These are phyloP conservation scores for Rhorus exstirpatorius DNA, from an alignment of 2,888 invertebrate species.

Conservation along the genomic window DNA sequence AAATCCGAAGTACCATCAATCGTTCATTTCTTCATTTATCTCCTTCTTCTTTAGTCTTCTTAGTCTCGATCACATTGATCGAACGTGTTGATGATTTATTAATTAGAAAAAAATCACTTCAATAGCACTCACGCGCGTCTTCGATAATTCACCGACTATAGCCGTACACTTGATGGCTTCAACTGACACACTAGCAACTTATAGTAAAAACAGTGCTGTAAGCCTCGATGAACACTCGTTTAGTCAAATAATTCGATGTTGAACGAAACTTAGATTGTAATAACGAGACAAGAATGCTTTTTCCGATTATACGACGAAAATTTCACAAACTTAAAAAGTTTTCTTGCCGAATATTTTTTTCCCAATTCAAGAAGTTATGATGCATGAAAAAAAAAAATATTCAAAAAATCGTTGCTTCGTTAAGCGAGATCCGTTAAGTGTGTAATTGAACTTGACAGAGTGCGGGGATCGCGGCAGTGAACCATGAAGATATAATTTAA, in stretches of 20 bases:
- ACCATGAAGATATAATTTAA: conserved; percentile 48
- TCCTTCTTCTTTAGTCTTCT: conserved; percentile 9
- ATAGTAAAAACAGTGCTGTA: too few species aligned
- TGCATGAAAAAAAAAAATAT: not conserved
- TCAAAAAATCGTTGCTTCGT: conserved; percentile 26
- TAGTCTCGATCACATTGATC: not conserved
- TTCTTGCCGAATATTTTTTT: not conserved
- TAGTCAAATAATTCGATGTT: conserved; percentile 36
- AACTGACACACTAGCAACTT: conserved; percentile 57
- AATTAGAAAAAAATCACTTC: conserved; percentile 2
- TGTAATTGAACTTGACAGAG: conserved; percentile 50
- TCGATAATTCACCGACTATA: conserved; percentile 24
- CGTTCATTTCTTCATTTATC: not conserved
- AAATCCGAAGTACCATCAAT: not conserved
- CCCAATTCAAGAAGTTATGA: not conserved
- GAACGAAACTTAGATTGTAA: not conserved
- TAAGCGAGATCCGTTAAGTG: conserved; percentile 48
- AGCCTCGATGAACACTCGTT: too few species aligned
- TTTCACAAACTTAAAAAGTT: not conserved
- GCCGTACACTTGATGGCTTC: conserved; percentile 39
- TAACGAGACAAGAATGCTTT: not conserved
- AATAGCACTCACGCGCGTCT: conserved; percentile 20
- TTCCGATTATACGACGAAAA: not conserved
- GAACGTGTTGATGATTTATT: not conserved
- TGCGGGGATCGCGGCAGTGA: conserved; percentile 22